Evolutionary conservation across 2,113 vertebrate genomes (phyloP).

Genomic region (Passer montanus): DNA sequence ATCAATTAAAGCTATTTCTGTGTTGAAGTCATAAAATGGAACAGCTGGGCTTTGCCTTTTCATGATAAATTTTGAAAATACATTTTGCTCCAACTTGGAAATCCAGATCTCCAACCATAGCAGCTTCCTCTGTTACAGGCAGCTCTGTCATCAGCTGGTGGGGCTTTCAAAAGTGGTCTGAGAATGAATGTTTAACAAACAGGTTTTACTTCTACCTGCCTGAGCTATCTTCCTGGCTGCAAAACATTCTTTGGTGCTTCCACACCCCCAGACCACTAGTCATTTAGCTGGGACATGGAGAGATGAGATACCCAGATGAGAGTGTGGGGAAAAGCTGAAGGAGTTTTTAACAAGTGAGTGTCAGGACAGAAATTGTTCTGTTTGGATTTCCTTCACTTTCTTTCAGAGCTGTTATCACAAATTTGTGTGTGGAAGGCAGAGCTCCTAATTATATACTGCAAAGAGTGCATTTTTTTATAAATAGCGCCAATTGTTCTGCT

Average conservation of each 20-base stretch:
- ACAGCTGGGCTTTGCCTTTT: background rate
- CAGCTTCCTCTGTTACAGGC: background rate
- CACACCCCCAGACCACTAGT: background rate
- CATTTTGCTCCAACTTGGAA: background rate
- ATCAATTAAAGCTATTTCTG: background rate
- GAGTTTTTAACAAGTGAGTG: background rate
- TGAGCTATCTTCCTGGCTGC: background rate
- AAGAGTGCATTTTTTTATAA: constrained; percentile 55
- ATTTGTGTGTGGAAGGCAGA: constrained; percentile 43
- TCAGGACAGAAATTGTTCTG: constrained; percentile 2
- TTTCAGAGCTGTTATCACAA: constrained; percentile 37
- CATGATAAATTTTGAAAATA: background rate
- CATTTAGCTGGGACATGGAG: background rate
- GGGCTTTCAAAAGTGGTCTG: background rate
- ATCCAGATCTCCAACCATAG: background rate
- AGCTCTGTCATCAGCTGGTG: background rate
- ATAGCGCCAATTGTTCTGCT: constrained; percentile 62
- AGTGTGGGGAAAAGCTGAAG: background rate
- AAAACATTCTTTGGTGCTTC: background rate
- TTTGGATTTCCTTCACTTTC: constrained; percentile 37
- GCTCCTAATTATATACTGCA: constrained; percentile 55
- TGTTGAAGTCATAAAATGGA: background rate
- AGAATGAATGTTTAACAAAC: background rate
- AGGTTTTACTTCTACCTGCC: background rate
- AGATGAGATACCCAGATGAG: background rate